A percentile compares a stretch with the other conserved stretches of the same genome.
Evolutionary conservation across 1,140 invertebrate genomes (phyloP).

Genomic region (Lepidurus apus): DNA sequence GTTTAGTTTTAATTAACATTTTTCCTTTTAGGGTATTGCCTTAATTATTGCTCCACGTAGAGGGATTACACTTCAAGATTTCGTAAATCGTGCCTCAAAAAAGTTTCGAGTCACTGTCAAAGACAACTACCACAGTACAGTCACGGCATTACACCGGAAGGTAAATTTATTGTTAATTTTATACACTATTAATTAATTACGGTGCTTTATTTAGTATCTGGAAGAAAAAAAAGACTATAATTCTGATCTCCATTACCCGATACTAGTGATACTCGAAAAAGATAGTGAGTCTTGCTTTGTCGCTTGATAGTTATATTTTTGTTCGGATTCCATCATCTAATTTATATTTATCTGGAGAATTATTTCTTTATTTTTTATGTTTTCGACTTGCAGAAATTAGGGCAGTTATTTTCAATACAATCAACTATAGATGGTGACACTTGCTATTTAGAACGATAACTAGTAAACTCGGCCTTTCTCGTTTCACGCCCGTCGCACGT

Average conservation of each 20-base stretch:
- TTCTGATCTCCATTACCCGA: slow-evolving; percentile 28
- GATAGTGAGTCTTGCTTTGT: neutral
- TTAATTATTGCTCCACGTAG: slow-evolving; percentile 70
- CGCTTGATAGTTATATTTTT: too few species aligned
- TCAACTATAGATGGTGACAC: too few species aligned
- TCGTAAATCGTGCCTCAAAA: slow-evolving; percentile 47
- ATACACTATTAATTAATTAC: neutral
- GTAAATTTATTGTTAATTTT: slow-evolving; percentile 8
- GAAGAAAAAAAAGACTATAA: slow-evolving; percentile 13
- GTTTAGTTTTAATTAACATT: slow-evolving; percentile 25
- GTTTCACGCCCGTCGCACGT: neutral
- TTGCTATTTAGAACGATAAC: too few species aligned
- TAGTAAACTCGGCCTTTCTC: neutral
- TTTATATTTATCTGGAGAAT: neutral
- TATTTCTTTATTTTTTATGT: neutral
- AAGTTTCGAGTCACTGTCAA: slow-evolving; percentile 28
- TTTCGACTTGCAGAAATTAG: neutral
- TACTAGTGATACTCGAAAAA: neutral
- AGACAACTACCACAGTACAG: slow-evolving; percentile 23
- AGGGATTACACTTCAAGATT: slow-evolving; percentile 63
- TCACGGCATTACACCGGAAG: slow-evolving; percentile 26
- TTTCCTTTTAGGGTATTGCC: slow-evolving; percentile 52
- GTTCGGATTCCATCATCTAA: neutral
- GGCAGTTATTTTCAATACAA: neutral
- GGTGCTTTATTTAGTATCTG: neutral